phyloP scores from a whole-genome alignment of 2,888 invertebrate genomes.

The Drosophila pseudotalamancana region DNA sequence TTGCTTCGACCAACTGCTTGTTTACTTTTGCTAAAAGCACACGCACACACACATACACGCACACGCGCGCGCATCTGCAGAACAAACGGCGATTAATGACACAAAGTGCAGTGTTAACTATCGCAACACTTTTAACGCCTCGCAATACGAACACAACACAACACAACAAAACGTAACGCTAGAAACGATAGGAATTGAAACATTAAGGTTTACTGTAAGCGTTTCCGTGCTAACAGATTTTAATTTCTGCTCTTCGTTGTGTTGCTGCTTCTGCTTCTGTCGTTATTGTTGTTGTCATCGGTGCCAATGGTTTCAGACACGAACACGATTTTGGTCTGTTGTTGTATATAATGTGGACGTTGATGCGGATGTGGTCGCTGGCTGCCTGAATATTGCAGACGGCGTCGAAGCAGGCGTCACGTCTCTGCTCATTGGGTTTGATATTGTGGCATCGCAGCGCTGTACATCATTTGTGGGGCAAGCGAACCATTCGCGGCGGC shows the following conservation, averaged over 20 bases:
- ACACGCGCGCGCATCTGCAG: slow-evolving; percentile 8
- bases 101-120: slow-evolving; percentile 2
- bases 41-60: not conserved
- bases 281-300: slow-evolving; percentile 26
- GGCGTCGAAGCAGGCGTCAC: slow-evolving; percentile 80
- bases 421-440: slow-evolving; percentile 90
- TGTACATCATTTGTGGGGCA: slow-evolving; percentile 88
- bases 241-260: slow-evolving; percentile 5
- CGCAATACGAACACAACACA: slow-evolving; percentile 2
- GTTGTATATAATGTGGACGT: slow-evolving; percentile 38
- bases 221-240: slow-evolving; percentile 1
- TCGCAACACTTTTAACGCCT: slow-evolving; percentile 4
- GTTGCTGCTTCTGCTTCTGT: not conserved
- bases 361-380: slow-evolving; percentile 49
- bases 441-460: slow-evolving; percentile 91
- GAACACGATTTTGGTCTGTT: slow-evolving; percentile 36
- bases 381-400: slow-evolving; percentile 68
- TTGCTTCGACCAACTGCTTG: slow-evolving; percentile 60
- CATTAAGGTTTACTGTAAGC: slow-evolving; percentile 13
- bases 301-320: slow-evolving; percentile 28
- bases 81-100: slow-evolving; percentile 14
- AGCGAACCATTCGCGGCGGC: slow-evolving; percentile 86
- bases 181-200: slow-evolving; percentile 33
- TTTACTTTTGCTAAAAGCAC: slow-evolving; percentile 3
- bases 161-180: slow-evolving; percentile 16